Base-by-base conservation (phyloP, 2,888 invertebrate genomes). In the Metalampra italica region DNA sequence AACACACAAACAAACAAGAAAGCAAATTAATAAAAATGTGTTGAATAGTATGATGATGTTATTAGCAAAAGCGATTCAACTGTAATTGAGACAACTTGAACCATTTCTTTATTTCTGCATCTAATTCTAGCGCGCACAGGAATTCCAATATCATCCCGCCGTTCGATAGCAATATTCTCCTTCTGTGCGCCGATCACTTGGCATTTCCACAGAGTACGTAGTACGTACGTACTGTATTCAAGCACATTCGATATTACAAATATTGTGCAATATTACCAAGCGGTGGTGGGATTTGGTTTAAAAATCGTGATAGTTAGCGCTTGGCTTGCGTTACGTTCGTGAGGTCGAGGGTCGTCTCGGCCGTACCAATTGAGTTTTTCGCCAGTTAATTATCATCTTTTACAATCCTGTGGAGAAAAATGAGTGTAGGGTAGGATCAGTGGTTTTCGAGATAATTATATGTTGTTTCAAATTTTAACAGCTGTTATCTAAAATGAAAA, bases 61-160 rank as follows among this genome's bases (percentile, higher is more conserved):
- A 22, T 22, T 5, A 5, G 22, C 22, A 22, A 22, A 22, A 22
- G 5, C 36, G 36, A 36, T 36, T 36, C 11, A 11, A n/a, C 36
- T n/a, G 36, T 36, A 36, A 36, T 36, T 36, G 36, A 36, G 36
- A 9, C 36, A 36, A 36, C 39, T 39, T 9, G 39, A 13, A n/a
- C 14, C 46, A 42, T 36, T n/a, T 46, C 30, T 34, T n/a, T 42
- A n/a, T 46, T 15, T 34, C 22, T 41, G 34, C n/a, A 34, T 37
- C 36, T 45, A 45, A 22, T 36, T 22, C 14, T 39, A 12, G 36
- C 15, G 46, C 71, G 58, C 61, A 67, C 65, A 71, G 71, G 78
- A 82, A 83, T 83, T 81, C 79, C 82, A 82, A 83, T 83, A 83
- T 78, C 71, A 66, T 66, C 68, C 59, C 64, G 71, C 65, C 65